phyloP scores from a whole-genome alignment of 2,888 invertebrate genomes.

The Dermolepida albohirtum region DNA sequence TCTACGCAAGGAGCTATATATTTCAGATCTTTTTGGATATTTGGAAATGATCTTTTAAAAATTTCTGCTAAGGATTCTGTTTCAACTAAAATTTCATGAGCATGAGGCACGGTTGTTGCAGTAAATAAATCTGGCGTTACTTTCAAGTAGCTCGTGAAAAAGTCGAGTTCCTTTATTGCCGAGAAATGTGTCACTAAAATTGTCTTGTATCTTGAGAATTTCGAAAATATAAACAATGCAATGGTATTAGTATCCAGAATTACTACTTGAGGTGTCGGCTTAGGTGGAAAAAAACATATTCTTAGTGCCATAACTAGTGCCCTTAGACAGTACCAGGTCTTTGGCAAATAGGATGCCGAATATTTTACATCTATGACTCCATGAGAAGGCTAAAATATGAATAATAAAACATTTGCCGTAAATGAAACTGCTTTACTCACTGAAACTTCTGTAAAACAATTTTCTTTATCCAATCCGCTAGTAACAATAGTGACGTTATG shows the following conservation, averaged over 20 bases:
- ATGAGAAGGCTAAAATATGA: conserved; percentile 48
- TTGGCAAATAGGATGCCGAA: conserved; percentile 59
- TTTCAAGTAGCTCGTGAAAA: conserved; percentile 50
- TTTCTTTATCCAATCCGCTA: conserved; percentile 52
- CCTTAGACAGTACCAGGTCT: conserved; percentile 48
- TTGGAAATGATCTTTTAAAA: conserved; percentile 57
- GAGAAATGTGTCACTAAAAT: conserved; percentile 55
- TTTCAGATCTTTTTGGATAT: conserved; percentile 50
- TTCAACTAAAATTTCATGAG: conserved; percentile 59
- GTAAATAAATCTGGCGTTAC: conserved; percentile 55
- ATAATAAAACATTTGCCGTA: background rate
- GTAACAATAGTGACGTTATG: conserved; percentile 58
- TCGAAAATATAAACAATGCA: conserved; percentile 55
- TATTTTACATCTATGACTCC: conserved; percentile 53
- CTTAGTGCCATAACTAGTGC: conserved; percentile 56
- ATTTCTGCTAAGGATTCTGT: conserved; percentile 57
- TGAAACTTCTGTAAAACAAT: conserved; percentile 55
- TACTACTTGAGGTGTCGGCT: conserved; percentile 55
- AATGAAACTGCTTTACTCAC: conserved; percentile 51
- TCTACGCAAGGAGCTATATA: conserved; percentile 58
- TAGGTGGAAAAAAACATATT: conserved; percentile 55
- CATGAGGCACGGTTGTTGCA: conserved; percentile 56
- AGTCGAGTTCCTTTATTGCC: conserved; percentile 45
- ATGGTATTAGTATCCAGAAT: conserved; percentile 56
- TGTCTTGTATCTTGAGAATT: conserved; percentile 55